Percentiles rank a stretch among this genome's conserved stretches.
Conservation (phyloP, 2,888 invertebrate species). For the Plebejus melissa region DNA sequence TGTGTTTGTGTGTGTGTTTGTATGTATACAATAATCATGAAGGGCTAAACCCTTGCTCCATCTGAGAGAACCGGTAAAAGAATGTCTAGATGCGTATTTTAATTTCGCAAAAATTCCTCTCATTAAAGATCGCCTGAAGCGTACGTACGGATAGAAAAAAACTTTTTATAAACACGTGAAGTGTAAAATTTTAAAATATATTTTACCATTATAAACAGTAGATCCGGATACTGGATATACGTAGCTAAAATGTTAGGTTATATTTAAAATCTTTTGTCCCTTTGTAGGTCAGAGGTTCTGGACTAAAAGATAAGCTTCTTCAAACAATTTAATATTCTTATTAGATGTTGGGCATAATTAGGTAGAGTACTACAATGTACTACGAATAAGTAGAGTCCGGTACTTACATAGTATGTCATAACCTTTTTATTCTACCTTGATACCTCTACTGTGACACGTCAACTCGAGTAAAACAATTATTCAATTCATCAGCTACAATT, state of each 20-base stretch:
- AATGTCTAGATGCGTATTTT: constrained; percentile 27
- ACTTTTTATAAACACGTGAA: no score
- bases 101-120: constrained; percentile 23
- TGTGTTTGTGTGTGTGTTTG: constrained; percentile 26
- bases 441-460: no score
- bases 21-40: constrained; percentile 26
- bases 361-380: no score
- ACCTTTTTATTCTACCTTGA: background rate
- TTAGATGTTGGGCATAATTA: background rate
- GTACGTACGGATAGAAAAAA: background rate
- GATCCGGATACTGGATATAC: no score
- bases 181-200: no score
- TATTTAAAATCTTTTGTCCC: background rate
- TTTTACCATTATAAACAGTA: no score
- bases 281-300: background rate
- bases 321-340: background rate
- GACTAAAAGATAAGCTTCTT: background rate
- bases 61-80: constrained; percentile 26
- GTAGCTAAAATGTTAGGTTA: no score
- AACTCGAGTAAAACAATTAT: background rate
- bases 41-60: constrained; percentile 26
- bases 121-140: constrained; percentile 7
- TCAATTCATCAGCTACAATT: background rate
- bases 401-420: no score
- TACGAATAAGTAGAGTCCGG: no score